Evolutionary conservation across 2,113 vertebrate genomes (phyloP).

Genomic region (Coturnix japonica): DNA sequence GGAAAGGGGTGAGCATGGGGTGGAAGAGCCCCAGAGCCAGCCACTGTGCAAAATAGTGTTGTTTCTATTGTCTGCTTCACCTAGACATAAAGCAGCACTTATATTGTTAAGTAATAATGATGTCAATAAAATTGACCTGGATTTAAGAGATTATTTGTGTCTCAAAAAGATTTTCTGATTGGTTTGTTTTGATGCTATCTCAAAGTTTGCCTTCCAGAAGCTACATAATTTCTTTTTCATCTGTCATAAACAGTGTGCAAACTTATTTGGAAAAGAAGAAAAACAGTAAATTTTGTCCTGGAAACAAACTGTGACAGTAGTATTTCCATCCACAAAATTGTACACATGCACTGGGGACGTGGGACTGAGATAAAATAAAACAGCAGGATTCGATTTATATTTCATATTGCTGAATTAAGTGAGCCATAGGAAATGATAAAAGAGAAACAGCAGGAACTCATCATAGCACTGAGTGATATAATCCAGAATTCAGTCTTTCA

Average conservation of each 20-base stretch:
- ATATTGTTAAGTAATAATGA: neutral
- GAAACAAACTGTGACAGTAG: neutral
- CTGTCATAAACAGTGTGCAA: rapidly evolving
- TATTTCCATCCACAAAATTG: neutral
- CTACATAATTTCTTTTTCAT: neutral
- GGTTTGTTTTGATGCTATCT: neutral
- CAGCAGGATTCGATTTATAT: neutral
- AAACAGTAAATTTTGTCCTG: neutral
- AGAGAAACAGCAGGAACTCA: neutral
- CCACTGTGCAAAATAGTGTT: neutral
- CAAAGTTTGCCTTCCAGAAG: neutral
- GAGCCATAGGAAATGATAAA: neutral
- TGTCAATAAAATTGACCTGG: neutral
- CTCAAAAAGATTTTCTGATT: neutral
- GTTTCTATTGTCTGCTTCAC: neutral
- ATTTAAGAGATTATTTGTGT: neutral
- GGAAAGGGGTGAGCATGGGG: neutral
- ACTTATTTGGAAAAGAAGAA: neutral
- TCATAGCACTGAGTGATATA: neutral
- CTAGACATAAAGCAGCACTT: neutral
- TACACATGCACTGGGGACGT: neutral
- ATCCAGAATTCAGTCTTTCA: neutral
- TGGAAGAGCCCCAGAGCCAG: neutral
- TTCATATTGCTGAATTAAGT: neutral
- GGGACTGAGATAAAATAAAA: neutral